Conservation (phyloP, 2,888 invertebrate genomes). For the Drosophila paranaensis region DNA sequence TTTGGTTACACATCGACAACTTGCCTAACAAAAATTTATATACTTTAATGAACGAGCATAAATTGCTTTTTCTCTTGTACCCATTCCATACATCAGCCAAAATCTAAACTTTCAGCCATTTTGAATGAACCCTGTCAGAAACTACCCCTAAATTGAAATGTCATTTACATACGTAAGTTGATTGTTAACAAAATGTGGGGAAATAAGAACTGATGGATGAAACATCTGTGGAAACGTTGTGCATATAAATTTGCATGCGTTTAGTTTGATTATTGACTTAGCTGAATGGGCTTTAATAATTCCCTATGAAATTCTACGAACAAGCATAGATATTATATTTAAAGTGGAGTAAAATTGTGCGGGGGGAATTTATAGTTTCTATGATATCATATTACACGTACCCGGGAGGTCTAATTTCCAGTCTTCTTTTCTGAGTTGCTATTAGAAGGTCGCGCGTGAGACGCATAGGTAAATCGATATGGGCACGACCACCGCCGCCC, state of each 20-base stretch:
- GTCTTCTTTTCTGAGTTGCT: constrained; percentile 91
- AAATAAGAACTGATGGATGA: not conserved
- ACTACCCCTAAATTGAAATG: not conserved
- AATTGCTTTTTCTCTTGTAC: not conserved
- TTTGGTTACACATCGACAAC: not conserved
- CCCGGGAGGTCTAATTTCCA: constrained; percentile 88
- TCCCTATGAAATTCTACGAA: not conserved
- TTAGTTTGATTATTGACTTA: constrained; percentile 1
- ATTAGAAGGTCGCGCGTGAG: constrained; percentile 92
- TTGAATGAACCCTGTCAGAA: not conserved
- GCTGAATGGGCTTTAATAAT: not conserved
- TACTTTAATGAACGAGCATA: not conserved
- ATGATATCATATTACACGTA: constrained; percentile 83
- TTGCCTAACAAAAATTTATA: not conserved
- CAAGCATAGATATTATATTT: constrained; percentile 1
- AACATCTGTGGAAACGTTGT: not conserved
- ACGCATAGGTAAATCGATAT: constrained; percentile 86
- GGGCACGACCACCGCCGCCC: constrained; percentile 76
- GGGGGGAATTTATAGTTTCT: too few relatives aligned
- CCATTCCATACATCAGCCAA: not conserved
- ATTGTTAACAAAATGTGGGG: not conserved
- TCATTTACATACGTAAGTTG: not conserved
- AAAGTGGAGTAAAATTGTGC: not conserved
- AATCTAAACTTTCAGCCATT: not conserved
- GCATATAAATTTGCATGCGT: not conserved